Conservation (phyloP, 92 coral and sea anemone species). For the Pocillopora grandis region DNA sequence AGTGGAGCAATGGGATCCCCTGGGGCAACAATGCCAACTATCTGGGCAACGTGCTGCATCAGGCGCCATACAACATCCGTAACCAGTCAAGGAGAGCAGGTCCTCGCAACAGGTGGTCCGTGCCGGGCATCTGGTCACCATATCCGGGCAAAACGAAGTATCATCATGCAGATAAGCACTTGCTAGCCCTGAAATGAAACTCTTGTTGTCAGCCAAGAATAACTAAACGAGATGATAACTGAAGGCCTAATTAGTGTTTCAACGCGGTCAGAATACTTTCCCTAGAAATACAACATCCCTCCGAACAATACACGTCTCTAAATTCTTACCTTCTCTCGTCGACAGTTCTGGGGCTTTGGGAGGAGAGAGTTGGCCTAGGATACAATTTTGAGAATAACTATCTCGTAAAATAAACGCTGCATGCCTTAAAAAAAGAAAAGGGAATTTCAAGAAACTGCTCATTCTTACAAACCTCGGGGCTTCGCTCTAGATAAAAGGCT, state of each 20-base stretch:
- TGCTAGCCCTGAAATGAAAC: conserved; percentile 34
- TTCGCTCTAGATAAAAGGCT: conserved; percentile 51
- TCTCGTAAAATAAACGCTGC: neutral
- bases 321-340: conserved; percentile 40
- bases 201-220: neutral
- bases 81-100: conserved; percentile 77
- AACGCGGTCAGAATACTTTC: no score
- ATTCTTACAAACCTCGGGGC: conserved; percentile 37
- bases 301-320: no score
- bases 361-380: conserved; percentile 10
- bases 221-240: neutral
- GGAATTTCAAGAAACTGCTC: neutral
- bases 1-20: conserved; percentile 70
- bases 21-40: conserved; percentile 86
- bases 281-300: no score
- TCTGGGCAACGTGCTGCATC: conserved; percentile 75
- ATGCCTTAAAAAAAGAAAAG: neutral
- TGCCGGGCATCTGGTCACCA: conserved; percentile 76
- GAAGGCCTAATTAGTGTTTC: neutral
- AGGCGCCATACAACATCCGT: conserved; percentile 81
- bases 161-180: conserved; percentile 27
- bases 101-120: conserved; percentile 81
- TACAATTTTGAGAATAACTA: neutral
- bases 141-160: conserved; percentile 66
- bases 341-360: conserved; percentile 41